Base-by-base conservation (phyloP, 2,797 vertebrate genomes). In the Xyrichtys novacula region DNA sequence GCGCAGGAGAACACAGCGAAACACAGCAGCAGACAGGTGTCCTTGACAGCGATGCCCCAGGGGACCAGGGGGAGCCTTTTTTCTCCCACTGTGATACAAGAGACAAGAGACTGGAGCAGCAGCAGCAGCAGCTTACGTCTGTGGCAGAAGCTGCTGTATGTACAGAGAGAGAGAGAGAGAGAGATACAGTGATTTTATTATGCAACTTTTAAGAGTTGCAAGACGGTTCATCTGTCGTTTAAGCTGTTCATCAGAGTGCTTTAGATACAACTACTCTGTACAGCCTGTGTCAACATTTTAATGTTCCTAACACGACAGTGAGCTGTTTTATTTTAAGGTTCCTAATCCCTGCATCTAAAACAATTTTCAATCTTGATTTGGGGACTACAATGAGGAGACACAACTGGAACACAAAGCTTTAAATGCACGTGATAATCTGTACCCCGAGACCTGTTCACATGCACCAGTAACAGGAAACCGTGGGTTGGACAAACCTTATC, bases 1-100 rank as follows among this genome's bases (percentile, higher is more conserved):
- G 76, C 39, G 80, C 65, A 65, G 61, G 23, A 70, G 68, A 81
- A 88, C 85, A 87, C 67, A 59, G 82, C 17, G 54, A 77, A 67
- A 77, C 80, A 38, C 87, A 82, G 87, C 86, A 64, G 84, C 78
- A 79, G 87, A 85, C 86, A 84, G 86, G 84, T 92, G 88, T 87
- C 86, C 85, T 84, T 88, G 81, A 82, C 84, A 80, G 87, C 31
- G 63, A 74, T 63, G 71, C 72, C 76, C 77, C 68, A 6, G 71
- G 86, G 64, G 65, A 82, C 38, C 64, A 49, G 36, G 48, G 63
- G 65, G 74, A 88, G 73, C 36, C 74, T 84, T 71, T 78, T 71
- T 67, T 62, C 64, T 73, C 76, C 58, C 42, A 31, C 84, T 72
- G 82, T 20, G 82, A 81, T 84, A 63, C 54, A n/a, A n/a, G n/a